Base-by-base conservation (phyloP, 2,113 vertebrate species). In the Melanerpes aurifrons region DNA sequence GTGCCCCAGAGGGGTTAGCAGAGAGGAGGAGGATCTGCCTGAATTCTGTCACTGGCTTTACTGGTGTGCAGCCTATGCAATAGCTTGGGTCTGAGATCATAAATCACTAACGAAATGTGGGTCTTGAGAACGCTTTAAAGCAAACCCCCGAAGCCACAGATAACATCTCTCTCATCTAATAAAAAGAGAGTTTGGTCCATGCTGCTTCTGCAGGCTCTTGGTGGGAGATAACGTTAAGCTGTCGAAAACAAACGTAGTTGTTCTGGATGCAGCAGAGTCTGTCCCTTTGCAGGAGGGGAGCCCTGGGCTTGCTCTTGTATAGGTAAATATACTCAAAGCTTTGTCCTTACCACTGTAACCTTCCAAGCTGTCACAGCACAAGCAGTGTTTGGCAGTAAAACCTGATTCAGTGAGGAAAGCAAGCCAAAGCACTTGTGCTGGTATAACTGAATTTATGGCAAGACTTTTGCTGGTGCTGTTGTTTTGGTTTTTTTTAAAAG, bases 71-170 rank as follows among this genome's bases (percentile, higher is more conserved):
- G 88, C 76, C 80, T 78, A 31, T 83, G 90, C 69, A 68, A 1
- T 24, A 71, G 76, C 66, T 90, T 57, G 73, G 54, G 10, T 82
- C 20, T 32, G 45, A 82, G 83, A 16, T 71, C 40, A 48, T 72
- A 35, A 86, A 56, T 82, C 58, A 28, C 88, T 58, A n/a, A 66
- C 53, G 43, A 45, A n/a, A 45, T 37, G 56, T 74, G 79, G 84
- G n/a, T 45, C 56, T 43, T 89, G 70, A 72, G 72, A 58, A 54
- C 43, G 62, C 15, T 82, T 35, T 20, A 63, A 86, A 78, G 56
- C 54, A 92, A 94, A n/a, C 75, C 82, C 89, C 70, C n/a, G n/a
- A 63, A 66, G 72, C 83, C 86, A 69, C 91, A 95, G 85, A 87
- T 43, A 75, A 40, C 59, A 84, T 93, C 81, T 50, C 87, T 74